Evolutionary conservation across 2,888 invertebrate species (phyloP).

Genomic region (Spatulosminthurus flaviceps): DNA sequence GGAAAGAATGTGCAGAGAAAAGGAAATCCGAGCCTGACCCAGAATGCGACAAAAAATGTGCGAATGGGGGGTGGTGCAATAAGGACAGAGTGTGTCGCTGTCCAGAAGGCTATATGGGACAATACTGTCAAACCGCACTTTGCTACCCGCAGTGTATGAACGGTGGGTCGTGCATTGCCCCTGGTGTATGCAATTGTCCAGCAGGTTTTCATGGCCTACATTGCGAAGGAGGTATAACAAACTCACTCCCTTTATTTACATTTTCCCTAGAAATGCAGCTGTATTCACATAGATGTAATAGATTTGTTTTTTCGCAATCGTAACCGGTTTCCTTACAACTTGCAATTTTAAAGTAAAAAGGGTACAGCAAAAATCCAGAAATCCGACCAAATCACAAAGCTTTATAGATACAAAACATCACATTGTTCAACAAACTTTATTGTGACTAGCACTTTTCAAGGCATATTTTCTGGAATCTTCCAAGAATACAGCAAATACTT

Average conservation of each 20-base stretch:
- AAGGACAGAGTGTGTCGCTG: conserved; percentile 86
- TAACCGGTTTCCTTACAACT: too few species aligned
- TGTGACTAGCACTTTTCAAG: too few species aligned
- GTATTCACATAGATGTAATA: too few species aligned
- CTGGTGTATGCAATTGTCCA: conserved; percentile 80
- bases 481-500: background rate
- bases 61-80: conserved; percentile 85
- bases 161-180: conserved; percentile 89
- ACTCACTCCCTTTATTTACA: too few species aligned
- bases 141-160: conserved; percentile 94
- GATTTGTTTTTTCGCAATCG: too few species aligned
- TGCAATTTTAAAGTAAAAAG: too few species aligned
- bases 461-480: too few species aligned
- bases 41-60: conserved; percentile 87
- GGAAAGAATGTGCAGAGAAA: conserved; percentile 93
- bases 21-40: conserved; percentile 81
- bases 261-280: too few species aligned
- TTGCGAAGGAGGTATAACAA: conserved; percentile 82
- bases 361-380: too few species aligned
- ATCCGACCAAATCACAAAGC: too few species aligned
- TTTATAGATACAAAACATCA: too few species aligned
- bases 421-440: too few species aligned
- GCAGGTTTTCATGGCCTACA: conserved; percentile 86
- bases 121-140: conserved; percentile 85
- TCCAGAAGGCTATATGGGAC: conserved; percentile 82